Conservation (phyloP, 1,140 invertebrate genomes). For the Armadillidium nasatum region DNA sequence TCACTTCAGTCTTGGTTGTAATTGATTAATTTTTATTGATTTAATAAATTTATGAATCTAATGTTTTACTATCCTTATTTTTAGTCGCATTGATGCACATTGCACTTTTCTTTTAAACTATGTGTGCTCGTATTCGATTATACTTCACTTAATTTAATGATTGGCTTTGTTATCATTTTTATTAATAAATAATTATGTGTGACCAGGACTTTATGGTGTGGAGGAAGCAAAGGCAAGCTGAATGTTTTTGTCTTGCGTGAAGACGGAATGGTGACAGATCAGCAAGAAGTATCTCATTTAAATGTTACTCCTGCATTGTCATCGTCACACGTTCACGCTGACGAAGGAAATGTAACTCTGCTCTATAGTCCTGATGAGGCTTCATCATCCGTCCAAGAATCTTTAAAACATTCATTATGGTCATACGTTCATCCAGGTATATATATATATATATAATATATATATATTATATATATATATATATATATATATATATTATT, state of each 20-base stretch:
- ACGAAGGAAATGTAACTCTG: constrained; percentile 29
- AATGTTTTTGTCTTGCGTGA: constrained; percentile 63
- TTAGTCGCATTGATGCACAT: too few species aligned
- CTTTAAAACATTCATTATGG: constrained; percentile 56
- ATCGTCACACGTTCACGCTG: not conserved
- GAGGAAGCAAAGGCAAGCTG: constrained; percentile 67
- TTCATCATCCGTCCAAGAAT: constrained; percentile 27
- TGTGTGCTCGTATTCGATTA: too few species aligned
- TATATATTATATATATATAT: too few species aligned
- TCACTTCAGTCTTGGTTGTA: too few species aligned
- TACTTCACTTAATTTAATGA: too few species aligned
- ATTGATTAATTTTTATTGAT: too few species aligned
- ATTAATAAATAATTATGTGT: constrained; percentile 20
- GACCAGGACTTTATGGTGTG: constrained; percentile 66
- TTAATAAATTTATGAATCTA: too few species aligned
- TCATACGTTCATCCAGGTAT: constrained; percentile 66
- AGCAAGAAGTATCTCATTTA: constrained; percentile 59
- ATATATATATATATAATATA: too few species aligned
- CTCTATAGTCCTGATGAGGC: constrained; percentile 35
- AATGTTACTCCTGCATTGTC: constrained; percentile 31
- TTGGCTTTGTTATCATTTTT: too few species aligned
- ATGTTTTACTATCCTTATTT: too few species aligned
- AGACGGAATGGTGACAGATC: constrained; percentile 58
- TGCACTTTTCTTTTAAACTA: too few species aligned
- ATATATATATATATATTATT: too few species aligned